Percentiles rank a stretch among this genome's conserved stretches.
phyloP scores from a whole-genome alignment of 2,888 invertebrate species.

The Metellina segmentata region DNA sequence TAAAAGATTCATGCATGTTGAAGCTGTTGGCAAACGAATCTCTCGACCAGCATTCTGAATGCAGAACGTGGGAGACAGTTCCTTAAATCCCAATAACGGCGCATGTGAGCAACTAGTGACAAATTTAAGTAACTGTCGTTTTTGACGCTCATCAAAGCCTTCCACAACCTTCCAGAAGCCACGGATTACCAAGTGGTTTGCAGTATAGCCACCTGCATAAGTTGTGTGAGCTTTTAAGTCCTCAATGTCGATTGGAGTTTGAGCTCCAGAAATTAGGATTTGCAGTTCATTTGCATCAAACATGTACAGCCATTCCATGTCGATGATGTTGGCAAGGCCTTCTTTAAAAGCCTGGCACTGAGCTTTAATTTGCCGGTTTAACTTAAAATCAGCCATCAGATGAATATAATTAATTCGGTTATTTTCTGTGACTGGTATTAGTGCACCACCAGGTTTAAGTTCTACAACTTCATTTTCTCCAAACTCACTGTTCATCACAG shows the following conservation, averaged over 20 bases:
- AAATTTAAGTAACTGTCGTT: slow-evolving; percentile 94
- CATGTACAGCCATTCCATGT: slow-evolving; percentile 95
- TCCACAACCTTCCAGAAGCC: slow-evolving; percentile 94
- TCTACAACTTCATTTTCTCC: slow-evolving; percentile 94
- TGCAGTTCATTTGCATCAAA: slow-evolving; percentile 97
- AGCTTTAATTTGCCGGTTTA: slow-evolving; percentile 88
- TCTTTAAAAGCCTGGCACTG: slow-evolving; percentile 94
- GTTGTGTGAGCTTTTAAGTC: slow-evolving; percentile 93
- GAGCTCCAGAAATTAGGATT: slow-evolving; percentile 97
- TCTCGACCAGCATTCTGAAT: slow-evolving; percentile 95
- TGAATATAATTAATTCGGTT: slow-evolving; percentile 98
- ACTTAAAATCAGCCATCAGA: slow-evolving; percentile 95
- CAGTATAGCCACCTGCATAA: slow-evolving; percentile 92
- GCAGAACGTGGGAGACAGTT: slow-evolving; percentile 96
- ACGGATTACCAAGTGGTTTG: slow-evolving; percentile 90
- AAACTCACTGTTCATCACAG: slow-evolving; percentile 92
- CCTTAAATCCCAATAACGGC: slow-evolving; percentile 98
- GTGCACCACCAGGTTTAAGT: slow-evolving; percentile 92
- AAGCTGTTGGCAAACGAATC: slow-evolving; percentile 96
- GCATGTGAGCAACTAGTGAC: slow-evolving; percentile 99
- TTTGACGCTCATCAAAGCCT: slow-evolving; percentile 90
- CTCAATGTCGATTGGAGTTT: slow-evolving; percentile 94
- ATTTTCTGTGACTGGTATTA: slow-evolving; percentile 93
- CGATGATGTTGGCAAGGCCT: slow-evolving; percentile 94
- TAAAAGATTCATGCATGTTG: slow-evolving; percentile 98